A percentile compares a stretch with the other conserved stretches of the same genome.
Conservation (phyloP, 1,140 invertebrate species). For the Solenopsis invicta region DNA sequence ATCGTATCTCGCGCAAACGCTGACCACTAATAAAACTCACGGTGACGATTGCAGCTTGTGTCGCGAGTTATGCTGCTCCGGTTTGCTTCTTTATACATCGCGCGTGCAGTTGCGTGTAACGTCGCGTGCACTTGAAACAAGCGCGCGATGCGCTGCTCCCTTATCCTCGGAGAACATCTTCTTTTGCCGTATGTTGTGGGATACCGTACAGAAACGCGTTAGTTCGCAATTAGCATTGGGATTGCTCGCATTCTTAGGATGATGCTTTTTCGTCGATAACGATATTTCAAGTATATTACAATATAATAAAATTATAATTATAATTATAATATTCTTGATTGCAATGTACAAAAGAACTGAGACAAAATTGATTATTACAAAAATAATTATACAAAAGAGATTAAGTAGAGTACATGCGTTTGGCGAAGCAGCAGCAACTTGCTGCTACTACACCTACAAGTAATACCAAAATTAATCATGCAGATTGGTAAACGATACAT, state of each 20-base stretch:
- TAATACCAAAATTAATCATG: too few species aligned
- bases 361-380: too few species aligned
- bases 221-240: conserved; percentile 29
- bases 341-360: too few species aligned
- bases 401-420: too few species aligned
- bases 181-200: conserved; percentile 24
- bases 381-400: too few species aligned
- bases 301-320: neutral
- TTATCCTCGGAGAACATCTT: conserved; percentile 69
- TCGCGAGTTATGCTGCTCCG: neutral
- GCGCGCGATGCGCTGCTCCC: conserved; percentile 12
- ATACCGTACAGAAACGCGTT: conserved; percentile 19
- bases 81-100: neutral
- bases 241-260: neutral
- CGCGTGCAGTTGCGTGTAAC: conserved; percentile 45
- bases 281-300: neutral
- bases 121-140: conserved; percentile 60
- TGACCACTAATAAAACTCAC: conserved; percentile 40
- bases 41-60: neutral
- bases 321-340: too few species aligned
- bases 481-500: too few species aligned
- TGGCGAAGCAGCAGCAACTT: too few species aligned
- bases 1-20: neutral
- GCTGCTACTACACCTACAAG: too few species aligned
- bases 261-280: neutral